These are phyloP conservation scores for Homarus gammarus DNA, from an alignment of 2,888 invertebrate species.

Conservation along the genomic window DNA sequence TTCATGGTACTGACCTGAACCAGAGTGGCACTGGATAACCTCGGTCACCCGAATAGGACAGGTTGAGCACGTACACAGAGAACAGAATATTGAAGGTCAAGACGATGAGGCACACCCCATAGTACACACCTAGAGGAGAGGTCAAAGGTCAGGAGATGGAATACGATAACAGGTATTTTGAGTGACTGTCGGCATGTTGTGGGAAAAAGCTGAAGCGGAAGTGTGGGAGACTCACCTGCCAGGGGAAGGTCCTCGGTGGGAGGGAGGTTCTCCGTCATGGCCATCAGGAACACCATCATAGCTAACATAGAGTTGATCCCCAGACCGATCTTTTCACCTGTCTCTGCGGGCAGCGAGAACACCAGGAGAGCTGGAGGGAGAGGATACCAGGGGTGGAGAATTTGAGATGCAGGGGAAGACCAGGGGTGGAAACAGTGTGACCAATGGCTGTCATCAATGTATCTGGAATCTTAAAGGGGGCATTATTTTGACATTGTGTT, in stretches of 20 bases:
- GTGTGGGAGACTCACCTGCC: slow-evolving; percentile 56
- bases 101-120: slow-evolving; percentile 70
- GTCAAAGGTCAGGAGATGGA: neutral
- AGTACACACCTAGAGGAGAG: slow-evolving; percentile 65
- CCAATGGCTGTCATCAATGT: neutral
- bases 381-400: too few species aligned
- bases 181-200: too few species aligned
- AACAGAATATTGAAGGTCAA: slow-evolving; percentile 68
- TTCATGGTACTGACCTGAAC: slow-evolving; percentile 35
- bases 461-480: too few species aligned
- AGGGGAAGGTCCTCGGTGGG: slow-evolving; percentile 73
- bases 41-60: slow-evolving; percentile 57
- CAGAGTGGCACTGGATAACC: slow-evolving; percentile 49
- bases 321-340: slow-evolving; percentile 75
- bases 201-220: neutral
- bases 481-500: too few species aligned
- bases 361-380: slow-evolving; percentile 71
- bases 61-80: slow-evolving; percentile 70
- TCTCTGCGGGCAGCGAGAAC: slow-evolving; percentile 74
- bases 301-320: slow-evolving; percentile 76
- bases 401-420: too few species aligned
- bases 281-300: slow-evolving; percentile 77
- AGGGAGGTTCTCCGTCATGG: slow-evolving; percentile 76
- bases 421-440: too few species aligned
- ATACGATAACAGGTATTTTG: neutral